Evolutionary conservation across 1,140 invertebrate species (phyloP).

Genomic region (Leptestheria dahalacensis): DNA sequence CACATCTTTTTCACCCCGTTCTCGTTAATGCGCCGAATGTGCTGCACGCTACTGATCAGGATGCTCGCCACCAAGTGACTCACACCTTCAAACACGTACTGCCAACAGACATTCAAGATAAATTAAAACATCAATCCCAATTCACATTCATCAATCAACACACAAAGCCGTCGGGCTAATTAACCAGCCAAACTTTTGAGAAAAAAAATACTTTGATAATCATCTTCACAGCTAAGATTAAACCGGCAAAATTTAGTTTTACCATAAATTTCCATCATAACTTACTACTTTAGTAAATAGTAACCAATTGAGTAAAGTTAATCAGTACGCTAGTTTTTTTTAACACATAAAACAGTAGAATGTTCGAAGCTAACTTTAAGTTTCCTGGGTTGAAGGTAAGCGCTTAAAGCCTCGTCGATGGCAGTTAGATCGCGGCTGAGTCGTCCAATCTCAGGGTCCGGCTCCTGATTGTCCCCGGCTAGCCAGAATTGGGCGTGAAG

Average conservation of each 20-base stretch:
- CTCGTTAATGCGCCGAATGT: constrained; percentile 62
- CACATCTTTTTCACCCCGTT: constrained; percentile 67
- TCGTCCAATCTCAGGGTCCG: constrained; percentile 63
- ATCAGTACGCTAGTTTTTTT: too few species aligned
- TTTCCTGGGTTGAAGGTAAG: constrained; percentile 56
- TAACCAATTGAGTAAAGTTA: constrained; percentile 9
- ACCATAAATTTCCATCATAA: too few species aligned
- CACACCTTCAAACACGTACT: constrained; percentile 90
- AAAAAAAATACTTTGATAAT: too few species aligned
- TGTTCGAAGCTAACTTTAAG: constrained; percentile 61
- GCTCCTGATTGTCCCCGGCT: constrained; percentile 44
- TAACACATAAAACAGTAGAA: constrained; percentile 10
- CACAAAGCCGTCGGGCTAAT: too few species aligned
- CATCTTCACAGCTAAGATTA: too few species aligned
- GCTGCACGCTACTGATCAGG: constrained; percentile 63
- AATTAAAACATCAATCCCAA: too few species aligned
- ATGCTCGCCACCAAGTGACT: constrained; percentile 73
- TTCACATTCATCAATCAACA: too few species aligned
- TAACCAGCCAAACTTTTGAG: too few species aligned
- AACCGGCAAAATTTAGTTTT: too few species aligned
- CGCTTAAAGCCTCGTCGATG: constrained; percentile 61
- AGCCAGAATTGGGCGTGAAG: constrained; percentile 36
- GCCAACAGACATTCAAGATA: too few species aligned
- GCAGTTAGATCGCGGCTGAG: constrained; percentile 58
- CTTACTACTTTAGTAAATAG: not conserved